Base-by-base conservation (phyloP, 2,888 invertebrate genomes). In the Vandiemenella viatica region DNA sequence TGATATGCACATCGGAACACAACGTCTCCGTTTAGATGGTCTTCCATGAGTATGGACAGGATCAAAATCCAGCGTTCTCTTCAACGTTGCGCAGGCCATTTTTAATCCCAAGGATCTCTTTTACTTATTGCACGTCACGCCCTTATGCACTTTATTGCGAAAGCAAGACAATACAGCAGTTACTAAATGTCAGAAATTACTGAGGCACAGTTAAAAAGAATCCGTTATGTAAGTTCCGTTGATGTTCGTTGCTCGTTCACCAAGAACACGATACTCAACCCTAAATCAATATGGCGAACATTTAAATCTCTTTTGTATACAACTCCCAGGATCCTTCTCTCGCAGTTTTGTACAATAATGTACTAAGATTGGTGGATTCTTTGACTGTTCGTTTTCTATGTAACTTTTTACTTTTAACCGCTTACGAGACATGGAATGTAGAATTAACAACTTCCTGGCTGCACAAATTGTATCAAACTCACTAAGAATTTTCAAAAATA, bases 41-140 rank as follows among this genome's bases (percentile, higher is more conserved):
- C 87, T 73, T 52, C 72, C 73, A 63, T 84, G 84, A 65, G 85
- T 83, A 69, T 91, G 80, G 56, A 81, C 74, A 57, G 91, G 85
- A 72, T 95, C 95, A 80, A 93, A 93, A 68, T 95, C 95, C 65
- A 91, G 76, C 66, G 85, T 83, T 69, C 95, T 80, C 76, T 95
- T 95, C 58, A 95, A 76, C 63, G 95, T 95, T 72, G 93, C 93
- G 77, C 95, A 95, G 77, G 95, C 95, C 95, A 96, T 96, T 76
- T 77, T 78, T 67, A 16, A 37, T 13, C 23, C 44, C 23, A 17
- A 16, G 18, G 49, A 40, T n/a, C 18, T 38, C n/a, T n/a, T n/a
- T n/a, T n/a, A n/a, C n/a, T n/a, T n/a, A n/a, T n/a, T n/a, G n/a
- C n/a, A n/a, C n/a, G n/a, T n/a, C n/a, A n/a, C n/a, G n/a, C n/a